Evolutionary conservation across 2,113 vertebrate species (phyloP), one percentile per base, ranked within the genome.

Genomic region (Thymallus thymallus): DNA sequence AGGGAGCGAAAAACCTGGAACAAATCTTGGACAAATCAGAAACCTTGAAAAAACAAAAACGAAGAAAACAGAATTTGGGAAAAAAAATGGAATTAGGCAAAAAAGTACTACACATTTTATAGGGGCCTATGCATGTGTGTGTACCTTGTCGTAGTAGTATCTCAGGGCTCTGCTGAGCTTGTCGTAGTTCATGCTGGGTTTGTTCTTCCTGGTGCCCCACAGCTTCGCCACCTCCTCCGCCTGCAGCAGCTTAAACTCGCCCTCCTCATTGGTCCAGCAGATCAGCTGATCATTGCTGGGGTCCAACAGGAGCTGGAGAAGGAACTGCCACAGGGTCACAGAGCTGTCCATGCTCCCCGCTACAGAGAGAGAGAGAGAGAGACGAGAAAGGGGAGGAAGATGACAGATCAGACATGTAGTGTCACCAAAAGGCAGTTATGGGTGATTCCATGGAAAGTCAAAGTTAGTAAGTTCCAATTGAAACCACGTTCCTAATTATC

Each of bases 141-240:
- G n/a, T 92, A 99, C 97, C 96, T 99, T 99, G 81, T 98, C 97
- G 0, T 99, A 99, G 88, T 99, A 99, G 90, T 99, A 99, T 91
- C 97, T 90, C 88, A 98, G 96, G 2, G 97, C 97, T n/a, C 97
- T 89, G 91, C 97, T 98, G 84, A 99, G 95, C 84, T 98, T 99
- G 86, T 98, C 97, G 0, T 98, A 99, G 89, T 98, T 99, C 97
- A 99, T 99, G 79, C 94, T 98, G 72, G 96, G 96, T 83, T 98
- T 99, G 92, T 98, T 99, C 90, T 99, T 99, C 46, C 96, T 95
- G 78, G 96, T 95, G 1, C 97, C 97, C 97, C 97, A 98, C 77
- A 99, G 94, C 56, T 95, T 94, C 83, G 97, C 97, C 89, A 99
- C 97, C 91, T 98, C 96, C 91, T 98, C 97, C 0, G 97, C 97